phyloP scores from a whole-genome alignment of 2,797 vertebrate genomes.

The Balearica regulorum region DNA sequence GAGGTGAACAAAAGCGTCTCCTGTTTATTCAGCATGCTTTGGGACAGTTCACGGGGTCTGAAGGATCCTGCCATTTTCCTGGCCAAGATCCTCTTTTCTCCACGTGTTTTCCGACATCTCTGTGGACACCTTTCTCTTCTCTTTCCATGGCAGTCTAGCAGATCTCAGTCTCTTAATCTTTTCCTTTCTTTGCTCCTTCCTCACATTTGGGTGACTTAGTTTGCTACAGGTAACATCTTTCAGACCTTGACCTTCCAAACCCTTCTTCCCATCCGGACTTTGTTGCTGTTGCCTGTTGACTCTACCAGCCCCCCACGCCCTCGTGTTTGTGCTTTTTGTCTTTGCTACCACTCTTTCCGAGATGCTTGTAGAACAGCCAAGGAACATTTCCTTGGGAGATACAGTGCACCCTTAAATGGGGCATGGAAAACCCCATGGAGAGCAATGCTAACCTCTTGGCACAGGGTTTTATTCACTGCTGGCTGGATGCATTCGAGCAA shows the following conservation, averaged over 20 bases:
- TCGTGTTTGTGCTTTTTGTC: not conserved
- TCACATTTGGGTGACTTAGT: not conserved
- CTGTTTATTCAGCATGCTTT: not conserved
- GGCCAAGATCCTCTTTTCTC: not conserved
- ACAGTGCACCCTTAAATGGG: not conserved
- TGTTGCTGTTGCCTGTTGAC: not conserved
- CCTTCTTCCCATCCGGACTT: not conserved
- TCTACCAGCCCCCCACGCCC: not conserved
- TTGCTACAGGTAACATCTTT: not conserved
- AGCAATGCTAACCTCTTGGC: not conserved
- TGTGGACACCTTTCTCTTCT: no score
- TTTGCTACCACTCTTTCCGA: not conserved
- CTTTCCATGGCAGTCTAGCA: not conserved
- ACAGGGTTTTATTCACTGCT: not conserved
- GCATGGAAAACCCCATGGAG: not conserved
- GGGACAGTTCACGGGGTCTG: not conserved
- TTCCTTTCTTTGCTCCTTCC: not conserved
- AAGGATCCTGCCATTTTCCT: not conserved
- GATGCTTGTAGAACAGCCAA: fast-evolving
- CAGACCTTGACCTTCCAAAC: not conserved
- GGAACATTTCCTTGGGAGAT: not conserved
- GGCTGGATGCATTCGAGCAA: not conserved
- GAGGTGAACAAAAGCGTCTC: not conserved
- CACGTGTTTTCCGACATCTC: not conserved
- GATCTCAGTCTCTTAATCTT: not conserved